A percentile compares a stretch with the other conserved stretches of the same genome.
These are phyloP conservation scores for Helicolenus hilgendorfi DNA, from an alignment of 2,797 vertebrate species.

Conservation along the genomic window DNA sequence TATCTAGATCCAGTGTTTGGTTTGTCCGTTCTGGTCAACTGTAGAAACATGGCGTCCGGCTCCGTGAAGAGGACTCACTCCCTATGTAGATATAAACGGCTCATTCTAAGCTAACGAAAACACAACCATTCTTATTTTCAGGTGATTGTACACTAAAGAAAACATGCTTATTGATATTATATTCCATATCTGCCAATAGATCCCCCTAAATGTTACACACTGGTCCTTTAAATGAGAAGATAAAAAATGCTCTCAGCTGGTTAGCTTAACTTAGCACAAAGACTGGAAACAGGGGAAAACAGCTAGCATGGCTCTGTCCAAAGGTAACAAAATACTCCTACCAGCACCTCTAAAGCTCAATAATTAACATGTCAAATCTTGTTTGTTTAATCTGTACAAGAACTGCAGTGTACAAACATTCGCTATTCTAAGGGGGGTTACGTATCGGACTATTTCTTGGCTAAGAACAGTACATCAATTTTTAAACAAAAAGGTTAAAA, in stretches of 20 bases:
- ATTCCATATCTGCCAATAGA: accelerated
- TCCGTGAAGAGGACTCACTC: too few species aligned
- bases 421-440: background rate
- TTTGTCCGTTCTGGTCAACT: too few species aligned
- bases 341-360: background rate
- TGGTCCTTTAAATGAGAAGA: background rate
- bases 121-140: too few species aligned
- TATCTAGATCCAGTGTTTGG: too few species aligned
- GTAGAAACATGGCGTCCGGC: too few species aligned
- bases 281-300: background rate
- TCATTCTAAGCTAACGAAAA: too few species aligned
- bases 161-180: too few species aligned
- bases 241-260: accelerated
- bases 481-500: background rate
- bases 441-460: background rate
- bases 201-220: accelerated
- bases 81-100: too few species aligned
- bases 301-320: background rate
- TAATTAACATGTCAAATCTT: background rate
- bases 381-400: background rate
- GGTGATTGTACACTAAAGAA: too few species aligned
- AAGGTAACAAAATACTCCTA: background rate
- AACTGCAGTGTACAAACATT: background rate
- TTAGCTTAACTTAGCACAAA: conserved; percentile 1
- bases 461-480: background rate